Conservation (phyloP, 2,113 vertebrate species). For the Lethenteron reissneri region DNA sequence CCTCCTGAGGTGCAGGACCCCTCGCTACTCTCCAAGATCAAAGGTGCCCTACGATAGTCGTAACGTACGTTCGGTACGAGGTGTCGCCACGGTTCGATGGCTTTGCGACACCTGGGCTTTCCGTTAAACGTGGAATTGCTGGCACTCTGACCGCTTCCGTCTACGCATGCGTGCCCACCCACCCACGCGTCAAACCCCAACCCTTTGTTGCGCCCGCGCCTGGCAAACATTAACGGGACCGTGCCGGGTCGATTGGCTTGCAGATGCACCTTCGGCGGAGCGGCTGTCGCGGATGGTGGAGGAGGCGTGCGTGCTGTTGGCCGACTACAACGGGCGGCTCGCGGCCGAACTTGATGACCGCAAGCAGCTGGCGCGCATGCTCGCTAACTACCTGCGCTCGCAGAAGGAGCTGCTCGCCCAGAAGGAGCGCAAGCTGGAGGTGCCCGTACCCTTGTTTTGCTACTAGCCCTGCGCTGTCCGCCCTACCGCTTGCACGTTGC, state of each 20-base stretch:
- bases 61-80: background rate
- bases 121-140: too few relatives aligned
- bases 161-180: too few relatives aligned
- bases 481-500: too few relatives aligned
- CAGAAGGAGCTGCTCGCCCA: slow-evolving; percentile 73
- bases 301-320: slow-evolving; percentile 77
- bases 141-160: too few relatives aligned
- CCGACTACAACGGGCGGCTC: slow-evolving; percentile 83
- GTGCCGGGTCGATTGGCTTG: background rate
- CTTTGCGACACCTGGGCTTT: too few relatives aligned
- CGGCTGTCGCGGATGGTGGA: slow-evolving; percentile 88
- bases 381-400: slow-evolving; percentile 76
- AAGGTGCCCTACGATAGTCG: slow-evolving; percentile 28
- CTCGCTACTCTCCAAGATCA: slow-evolving; percentile 84
- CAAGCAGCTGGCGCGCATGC: slow-evolving; percentile 78
- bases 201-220: too few relatives aligned
- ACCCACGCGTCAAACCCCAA: too few relatives aligned
- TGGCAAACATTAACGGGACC: too few relatives aligned
- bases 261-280: slow-evolving; percentile 87
- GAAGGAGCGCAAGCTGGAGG: slow-evolving; percentile 89
- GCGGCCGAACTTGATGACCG: slow-evolving; percentile 89
- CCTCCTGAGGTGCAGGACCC: slow-evolving; percentile 96
- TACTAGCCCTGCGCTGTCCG: too few relatives aligned
- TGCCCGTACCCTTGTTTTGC: slow-evolving; percentile 12
- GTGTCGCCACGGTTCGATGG: background rate